Evolutionary conservation across 2,797 vertebrate genomes (phyloP), one percentile per base, ranked within the genome.

Genomic region (Tachyglossus aculeatus): DNA sequence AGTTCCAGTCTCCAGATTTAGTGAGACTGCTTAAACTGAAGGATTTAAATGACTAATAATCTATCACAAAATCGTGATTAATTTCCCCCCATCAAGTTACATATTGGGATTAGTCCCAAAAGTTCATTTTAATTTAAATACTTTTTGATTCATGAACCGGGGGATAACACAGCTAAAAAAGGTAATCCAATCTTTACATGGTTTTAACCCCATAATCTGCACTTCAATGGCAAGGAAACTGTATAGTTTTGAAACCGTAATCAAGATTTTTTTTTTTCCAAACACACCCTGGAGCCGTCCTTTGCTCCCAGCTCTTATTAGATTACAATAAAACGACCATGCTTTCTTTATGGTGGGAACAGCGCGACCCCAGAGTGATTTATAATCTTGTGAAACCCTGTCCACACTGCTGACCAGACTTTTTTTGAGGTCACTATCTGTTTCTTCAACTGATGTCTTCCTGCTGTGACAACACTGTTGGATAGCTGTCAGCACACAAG

Each of bases 391-490:
- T 95, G 94, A 93, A 94, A 93, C 94, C 90, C 90, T 89, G 92
- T 93, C 95, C 91, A 88, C 90, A 85, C 86, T 88, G 90, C 90
- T 92, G 93, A 92, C 92, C 93, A 93, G 88, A 93, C 91, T 91
- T 90, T 87, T 92, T 88, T 85, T 84, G 74, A 93, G 92, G 92
- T 93, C 77, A 10, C 93, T 95, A 94, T 94, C 94, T 94, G 93
- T 94, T 96, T 95, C 95, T 96, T 93, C 94, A 93, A 95, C 95
- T 94, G 94, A 97, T 95, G 95, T 94, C 92, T 96, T 96, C 96
- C 96, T 95, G 96, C 96, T 96, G 97, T 95, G 96, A 95, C 94
- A 94, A 95, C 94, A 94, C 93, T 93, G 96, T 92, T 95, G 95
- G 95, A 94, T 90, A 94, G 88, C 95, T 96, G 96, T 97, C 96